These are phyloP conservation scores for Chauna torquata DNA, from an alignment of 2,113 vertebrate species.

Conservation along the genomic window DNA sequence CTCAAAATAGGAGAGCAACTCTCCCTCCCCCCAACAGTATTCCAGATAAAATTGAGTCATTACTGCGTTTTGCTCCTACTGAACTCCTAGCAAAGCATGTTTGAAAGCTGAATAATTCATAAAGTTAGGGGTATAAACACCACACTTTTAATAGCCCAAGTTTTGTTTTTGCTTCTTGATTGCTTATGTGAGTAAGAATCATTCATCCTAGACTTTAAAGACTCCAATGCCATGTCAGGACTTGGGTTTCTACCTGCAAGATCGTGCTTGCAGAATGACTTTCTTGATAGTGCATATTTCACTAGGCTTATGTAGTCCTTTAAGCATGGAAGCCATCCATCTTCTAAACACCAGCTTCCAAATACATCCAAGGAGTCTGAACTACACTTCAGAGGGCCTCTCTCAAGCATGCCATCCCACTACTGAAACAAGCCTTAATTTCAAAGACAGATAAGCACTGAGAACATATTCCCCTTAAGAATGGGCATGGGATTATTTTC, in stretches of 20 bases:
- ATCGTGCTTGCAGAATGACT: background rate
- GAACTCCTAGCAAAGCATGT: background rate
- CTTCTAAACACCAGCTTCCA: background rate
- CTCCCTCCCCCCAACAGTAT: background rate
- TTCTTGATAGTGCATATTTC: background rate
- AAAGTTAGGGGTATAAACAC: background rate
- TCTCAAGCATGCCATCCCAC: background rate
- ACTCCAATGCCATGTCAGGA: background rate
- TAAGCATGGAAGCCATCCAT: background rate
- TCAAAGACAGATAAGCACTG: background rate
- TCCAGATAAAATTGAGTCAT: background rate
- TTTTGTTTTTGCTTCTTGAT: background rate
- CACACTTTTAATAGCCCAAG: background rate
- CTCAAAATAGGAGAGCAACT: slow-evolving; percentile 47
- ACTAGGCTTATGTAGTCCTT: background rate
- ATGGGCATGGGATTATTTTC: background rate
- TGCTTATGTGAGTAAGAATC: background rate
- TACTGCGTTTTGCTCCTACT: background rate
- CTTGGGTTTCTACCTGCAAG: background rate
- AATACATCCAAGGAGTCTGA: background rate
- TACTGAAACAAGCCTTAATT: background rate
- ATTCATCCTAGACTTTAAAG: background rate
- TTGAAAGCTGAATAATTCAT: background rate
- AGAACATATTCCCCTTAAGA: background rate
- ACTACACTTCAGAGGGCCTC: background rate